These are phyloP conservation scores for Poeciliopsis paucimaculata DNA, from an alignment of 2,797 vertebrate genomes.

Conservation along the genomic window DNA sequence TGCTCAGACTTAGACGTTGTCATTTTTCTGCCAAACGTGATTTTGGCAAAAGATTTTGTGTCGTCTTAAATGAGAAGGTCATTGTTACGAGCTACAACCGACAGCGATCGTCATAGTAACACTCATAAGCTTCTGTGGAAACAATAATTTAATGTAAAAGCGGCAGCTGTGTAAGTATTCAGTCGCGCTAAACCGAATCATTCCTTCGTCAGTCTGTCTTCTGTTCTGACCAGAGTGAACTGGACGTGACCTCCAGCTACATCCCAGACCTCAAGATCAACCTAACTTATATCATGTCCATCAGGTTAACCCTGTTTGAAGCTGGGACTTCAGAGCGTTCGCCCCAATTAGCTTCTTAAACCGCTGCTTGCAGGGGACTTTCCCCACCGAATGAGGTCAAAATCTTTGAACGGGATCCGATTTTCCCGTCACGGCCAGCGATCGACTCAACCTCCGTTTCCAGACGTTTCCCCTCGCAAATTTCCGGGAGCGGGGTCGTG, in stretches of 20 bases:
- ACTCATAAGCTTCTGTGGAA: background rate
- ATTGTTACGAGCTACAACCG: background rate
- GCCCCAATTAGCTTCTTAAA: background rate
- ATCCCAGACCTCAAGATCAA: background rate
- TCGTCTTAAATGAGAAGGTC: background rate
- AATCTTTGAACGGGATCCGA: background rate
- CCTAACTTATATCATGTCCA: background rate
- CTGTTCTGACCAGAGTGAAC: background rate
- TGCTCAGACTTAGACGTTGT: no score
- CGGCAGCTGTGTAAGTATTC: background rate
- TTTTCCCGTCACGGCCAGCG: background rate
- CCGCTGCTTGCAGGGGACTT: background rate
- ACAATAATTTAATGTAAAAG: background rate
- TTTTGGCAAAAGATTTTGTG: background rate
- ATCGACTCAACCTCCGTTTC: conserved; percentile 10
- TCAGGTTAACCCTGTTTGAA: background rate
- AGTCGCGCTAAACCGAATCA: background rate
- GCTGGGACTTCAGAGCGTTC: background rate
- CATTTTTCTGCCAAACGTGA: no score
- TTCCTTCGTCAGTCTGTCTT: background rate
- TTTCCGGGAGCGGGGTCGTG: background rate
- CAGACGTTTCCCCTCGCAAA: conserved; percentile 3
- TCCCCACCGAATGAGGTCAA: background rate
- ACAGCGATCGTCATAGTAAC: background rate
- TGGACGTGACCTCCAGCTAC: background rate